A percentile compares a stretch with the other conserved stretches of the same genome.
phyloP scores from a whole-genome alignment of 1,140 invertebrate species.

The Lepidostoma basale region DNA sequence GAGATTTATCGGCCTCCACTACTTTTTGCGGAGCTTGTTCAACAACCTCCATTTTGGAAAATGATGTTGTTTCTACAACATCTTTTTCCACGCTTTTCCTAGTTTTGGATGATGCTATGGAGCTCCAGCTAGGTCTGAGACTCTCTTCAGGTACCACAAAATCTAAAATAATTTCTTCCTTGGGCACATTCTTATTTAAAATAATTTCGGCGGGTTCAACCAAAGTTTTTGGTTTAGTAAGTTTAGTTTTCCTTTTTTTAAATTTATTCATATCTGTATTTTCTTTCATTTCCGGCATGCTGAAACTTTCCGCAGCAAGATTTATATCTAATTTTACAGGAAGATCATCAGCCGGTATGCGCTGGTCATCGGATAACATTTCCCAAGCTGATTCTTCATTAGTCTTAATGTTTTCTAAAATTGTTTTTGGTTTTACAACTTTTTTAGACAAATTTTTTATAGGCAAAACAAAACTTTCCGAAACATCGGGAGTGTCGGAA shows the following conservation, averaged over 20 bases:
- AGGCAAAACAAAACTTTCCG: neutral
- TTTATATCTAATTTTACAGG: neutral
- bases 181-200: neutral
- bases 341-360: neutral
- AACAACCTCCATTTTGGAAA: neutral
- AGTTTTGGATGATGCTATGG: conserved; percentile 18
- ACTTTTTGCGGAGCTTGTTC: neutral
- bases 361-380: conserved; percentile 32
- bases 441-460: neutral
- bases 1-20: neutral
- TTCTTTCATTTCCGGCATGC: conserved; percentile 15
- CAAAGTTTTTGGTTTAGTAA: conserved; percentile 32
- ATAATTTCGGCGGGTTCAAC: neutral
- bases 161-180: neutral
- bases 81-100: conserved; percentile 15
- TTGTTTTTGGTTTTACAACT: neutral
- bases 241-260: conserved; percentile 54
- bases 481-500: neutral
- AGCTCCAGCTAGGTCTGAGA: conserved; percentile 29
- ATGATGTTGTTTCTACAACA: neutral
- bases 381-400: conserved; percentile 40
- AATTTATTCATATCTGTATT: conserved; percentile 52
- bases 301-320: neutral
- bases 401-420: conserved; percentile 6
- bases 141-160: conserved; percentile 17